phyloP scores from a whole-genome alignment of 2,113 vertebrate species.

The Amphiprion ocellaris region DNA sequence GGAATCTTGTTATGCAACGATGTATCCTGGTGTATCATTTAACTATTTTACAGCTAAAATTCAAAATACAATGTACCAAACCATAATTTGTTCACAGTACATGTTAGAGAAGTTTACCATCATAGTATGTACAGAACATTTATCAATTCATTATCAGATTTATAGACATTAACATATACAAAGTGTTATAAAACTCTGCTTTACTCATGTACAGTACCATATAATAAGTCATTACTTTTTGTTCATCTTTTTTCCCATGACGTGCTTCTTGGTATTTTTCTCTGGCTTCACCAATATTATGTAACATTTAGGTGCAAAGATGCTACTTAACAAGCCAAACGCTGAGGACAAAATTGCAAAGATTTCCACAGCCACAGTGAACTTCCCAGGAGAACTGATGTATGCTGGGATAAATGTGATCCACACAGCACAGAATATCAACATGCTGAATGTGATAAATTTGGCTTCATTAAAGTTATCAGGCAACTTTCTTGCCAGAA shows the following conservation, averaged over 20 bases:
- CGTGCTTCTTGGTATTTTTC: constrained; percentile 78
- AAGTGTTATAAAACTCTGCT: no score
- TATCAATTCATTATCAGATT: no score
- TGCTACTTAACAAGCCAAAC: constrained; percentile 77
- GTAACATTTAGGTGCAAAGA: constrained; percentile 83
- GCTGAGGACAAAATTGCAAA: constrained; percentile 85
- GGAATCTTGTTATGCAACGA: no score
- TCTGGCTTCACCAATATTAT: constrained; percentile 82
- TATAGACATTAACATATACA: no score
- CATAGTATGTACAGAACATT: no score
- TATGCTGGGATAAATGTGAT: constrained; percentile 85
- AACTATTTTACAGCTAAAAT: no score
- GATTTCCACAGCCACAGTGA: constrained; percentile 84
- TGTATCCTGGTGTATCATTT: no score
- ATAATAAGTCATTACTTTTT: background rate
- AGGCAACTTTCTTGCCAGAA: constrained; percentile 81
- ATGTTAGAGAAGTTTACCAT: no score
- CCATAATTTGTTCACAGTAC: no score
- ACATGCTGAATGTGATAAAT: constrained; percentile 85
- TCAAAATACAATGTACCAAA: no score
- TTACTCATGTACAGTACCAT: no score
- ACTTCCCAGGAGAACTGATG: constrained; percentile 85
- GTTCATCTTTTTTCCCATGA: constrained; percentile 26
- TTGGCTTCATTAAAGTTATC: constrained; percentile 86
- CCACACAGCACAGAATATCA: constrained; percentile 86